These are phyloP conservation scores for Acanthoscelides obtectus DNA, from an alignment of 2,888 invertebrate genomes.

Conservation along the genomic window DNA sequence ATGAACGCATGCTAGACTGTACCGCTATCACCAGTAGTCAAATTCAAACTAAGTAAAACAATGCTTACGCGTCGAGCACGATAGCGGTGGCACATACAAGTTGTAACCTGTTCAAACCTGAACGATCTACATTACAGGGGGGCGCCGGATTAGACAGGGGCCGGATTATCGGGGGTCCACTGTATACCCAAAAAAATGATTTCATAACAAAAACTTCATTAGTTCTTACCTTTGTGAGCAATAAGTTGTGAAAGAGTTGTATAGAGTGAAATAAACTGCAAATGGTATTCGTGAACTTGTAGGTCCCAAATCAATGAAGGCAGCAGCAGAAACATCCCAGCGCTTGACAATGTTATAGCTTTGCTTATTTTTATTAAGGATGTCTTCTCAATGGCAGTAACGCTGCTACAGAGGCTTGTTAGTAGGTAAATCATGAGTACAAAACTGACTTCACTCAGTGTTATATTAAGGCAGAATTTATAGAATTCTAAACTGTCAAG, in stretches of 20 bases:
- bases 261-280: constrained; percentile 59
- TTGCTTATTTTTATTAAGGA: constrained; percentile 47
- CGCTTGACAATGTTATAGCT: constrained; percentile 57
- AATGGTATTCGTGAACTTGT: constrained; percentile 47
- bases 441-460: constrained; percentile 36
- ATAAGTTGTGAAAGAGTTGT: constrained; percentile 59
- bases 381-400: constrained; percentile 16
- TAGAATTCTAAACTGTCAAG: constrained; percentile 40
- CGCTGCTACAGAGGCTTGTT: constrained; percentile 29
- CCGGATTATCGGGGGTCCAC: too few species aligned
- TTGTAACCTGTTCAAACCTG: too few species aligned
- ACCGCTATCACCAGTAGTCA: too few species aligned
- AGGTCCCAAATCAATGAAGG: constrained; percentile 63
- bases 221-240: constrained; percentile 57
- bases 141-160: too few species aligned
- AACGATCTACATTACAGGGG: too few species aligned
- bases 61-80: too few species aligned
- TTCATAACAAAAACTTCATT: not conserved
- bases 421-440: constrained; percentile 32
- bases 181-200: constrained; percentile 1
- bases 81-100: too few species aligned
- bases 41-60: too few species aligned
- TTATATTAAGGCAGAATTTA: constrained; percentile 31
- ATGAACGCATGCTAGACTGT: too few species aligned
- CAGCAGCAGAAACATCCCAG: constrained; percentile 56